These are phyloP conservation scores for Astyanax mexicanus DNA, from an alignment of 2,797 vertebrate species.

Conservation along the genomic window DNA sequence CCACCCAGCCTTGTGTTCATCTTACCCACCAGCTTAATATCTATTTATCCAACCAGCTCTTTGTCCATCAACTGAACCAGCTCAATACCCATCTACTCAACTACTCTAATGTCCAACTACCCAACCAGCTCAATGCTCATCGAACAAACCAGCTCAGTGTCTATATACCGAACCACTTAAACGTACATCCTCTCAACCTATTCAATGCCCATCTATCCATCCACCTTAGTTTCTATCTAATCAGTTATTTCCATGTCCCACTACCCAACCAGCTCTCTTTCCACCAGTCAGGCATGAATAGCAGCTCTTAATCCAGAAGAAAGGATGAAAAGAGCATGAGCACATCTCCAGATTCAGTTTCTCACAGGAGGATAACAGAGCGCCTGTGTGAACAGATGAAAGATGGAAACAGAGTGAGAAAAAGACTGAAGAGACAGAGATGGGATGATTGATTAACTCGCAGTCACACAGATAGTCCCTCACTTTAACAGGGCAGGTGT, in stretches of 20 bases:
- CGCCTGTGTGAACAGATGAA: slow-evolving; percentile 1
- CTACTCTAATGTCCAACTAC: too few relatives aligned
- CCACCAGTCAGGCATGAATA: not conserved
- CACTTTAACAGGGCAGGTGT: slow-evolving; percentile 28
- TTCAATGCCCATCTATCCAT: too few relatives aligned
- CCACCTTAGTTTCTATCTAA: too few relatives aligned
- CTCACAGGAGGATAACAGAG: not conserved
- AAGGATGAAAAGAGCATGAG: not conserved
- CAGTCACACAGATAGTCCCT: slow-evolving; percentile 12
- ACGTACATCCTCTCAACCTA: too few relatives aligned
- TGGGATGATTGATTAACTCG: slow-evolving; percentile 25
- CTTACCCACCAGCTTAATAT: too few relatives aligned
- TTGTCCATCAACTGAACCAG: not conserved
- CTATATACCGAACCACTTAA: too few relatives aligned
- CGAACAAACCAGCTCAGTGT: too few relatives aligned
- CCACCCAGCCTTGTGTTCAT: too few relatives aligned
- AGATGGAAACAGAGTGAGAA: not conserved
- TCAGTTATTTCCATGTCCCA: too few relatives aligned
- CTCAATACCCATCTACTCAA: not conserved
- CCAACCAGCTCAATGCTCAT: too few relatives aligned
- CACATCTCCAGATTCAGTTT: not conserved
- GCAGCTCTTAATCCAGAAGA: not conserved
- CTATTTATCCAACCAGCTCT: not conserved
- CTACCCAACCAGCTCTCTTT: not conserved
- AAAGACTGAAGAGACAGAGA: not conserved